Evolutionary conservation across 2,797 vertebrate species (phyloP).

Genomic region (Pseudocheirus occidentalis): DNA sequence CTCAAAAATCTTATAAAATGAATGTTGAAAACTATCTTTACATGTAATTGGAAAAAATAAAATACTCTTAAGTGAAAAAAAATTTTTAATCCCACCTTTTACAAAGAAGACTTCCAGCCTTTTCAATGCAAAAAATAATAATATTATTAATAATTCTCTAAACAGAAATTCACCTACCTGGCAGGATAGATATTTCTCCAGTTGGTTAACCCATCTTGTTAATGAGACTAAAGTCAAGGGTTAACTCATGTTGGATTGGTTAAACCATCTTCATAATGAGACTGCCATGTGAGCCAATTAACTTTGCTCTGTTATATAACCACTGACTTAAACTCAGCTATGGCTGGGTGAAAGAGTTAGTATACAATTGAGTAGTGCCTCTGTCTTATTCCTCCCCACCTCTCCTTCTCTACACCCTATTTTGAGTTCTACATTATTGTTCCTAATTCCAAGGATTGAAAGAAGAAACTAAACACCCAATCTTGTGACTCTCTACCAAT

Average conservation of each 20-base stretch:
- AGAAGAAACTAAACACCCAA: background rate
- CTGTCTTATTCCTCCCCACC: background rate
- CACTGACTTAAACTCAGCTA: background rate
- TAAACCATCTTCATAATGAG: background rate
- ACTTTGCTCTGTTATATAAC: background rate
- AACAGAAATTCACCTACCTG: background rate
- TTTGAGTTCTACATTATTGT: background rate
- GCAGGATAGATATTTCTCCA: background rate
- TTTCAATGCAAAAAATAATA: background rate
- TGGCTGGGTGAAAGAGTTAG: background rate
- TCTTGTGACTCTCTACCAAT: background rate
- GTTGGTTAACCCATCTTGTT: no score
- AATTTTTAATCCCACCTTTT: no score
- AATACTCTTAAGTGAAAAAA: no score
- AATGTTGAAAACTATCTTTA: no score
- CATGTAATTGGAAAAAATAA: no score
- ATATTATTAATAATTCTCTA: background rate
- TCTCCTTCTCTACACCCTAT: background rate
- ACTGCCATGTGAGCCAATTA: background rate
- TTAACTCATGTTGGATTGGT: background rate
- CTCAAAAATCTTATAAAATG: no score
- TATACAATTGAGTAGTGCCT: background rate
- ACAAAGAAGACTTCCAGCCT: no score
- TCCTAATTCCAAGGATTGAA: background rate
- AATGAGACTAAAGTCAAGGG: background rate